Conservation (phyloP, 2,888 invertebrate genomes). For the Pollenia angustigena region DNA sequence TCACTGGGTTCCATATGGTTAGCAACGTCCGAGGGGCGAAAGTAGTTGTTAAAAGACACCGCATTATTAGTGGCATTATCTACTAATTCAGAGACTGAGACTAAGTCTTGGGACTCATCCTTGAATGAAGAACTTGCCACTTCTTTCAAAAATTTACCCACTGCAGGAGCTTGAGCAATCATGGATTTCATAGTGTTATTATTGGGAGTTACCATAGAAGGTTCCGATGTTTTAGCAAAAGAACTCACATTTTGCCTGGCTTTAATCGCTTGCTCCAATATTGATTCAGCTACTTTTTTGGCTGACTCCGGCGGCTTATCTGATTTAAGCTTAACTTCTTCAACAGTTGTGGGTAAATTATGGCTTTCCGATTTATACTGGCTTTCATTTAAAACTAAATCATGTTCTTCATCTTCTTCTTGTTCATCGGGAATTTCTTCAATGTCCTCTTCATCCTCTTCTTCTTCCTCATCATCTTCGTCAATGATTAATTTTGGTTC, state of each 20-base stretch:
- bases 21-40: constrained; percentile 84
- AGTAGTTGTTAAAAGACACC: constrained; percentile 87
- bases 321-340: constrained; percentile 61
- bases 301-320: constrained; percentile 80
- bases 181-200: constrained; percentile 84
- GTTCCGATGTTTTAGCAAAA: constrained; percentile 40
- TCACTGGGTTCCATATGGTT: constrained; percentile 85
- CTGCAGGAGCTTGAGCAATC: constrained; percentile 85
- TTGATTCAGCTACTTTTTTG: constrained; percentile 86
- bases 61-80: constrained; percentile 89
- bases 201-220: constrained; percentile 39
- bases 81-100: constrained; percentile 90
- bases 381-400: constrained; percentile 83
- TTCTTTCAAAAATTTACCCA: constrained; percentile 83
- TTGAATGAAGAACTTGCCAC: constrained; percentile 84
- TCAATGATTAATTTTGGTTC: constrained; percentile 85
- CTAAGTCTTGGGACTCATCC: constrained; percentile 88
- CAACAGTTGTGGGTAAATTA: constrained; percentile 70
- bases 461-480: constrained; percentile 81
- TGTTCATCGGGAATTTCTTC: constrained; percentile 76
- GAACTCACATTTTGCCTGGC: constrained; percentile 76
- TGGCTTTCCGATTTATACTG: constrained; percentile 23
- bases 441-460: constrained; percentile 76
- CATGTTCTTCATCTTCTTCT: constrained; percentile 76
- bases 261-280: constrained; percentile 85